phyloP scores from a whole-genome alignment of 2,797 vertebrate genomes.

The Phyllotis vaccarum region DNA sequence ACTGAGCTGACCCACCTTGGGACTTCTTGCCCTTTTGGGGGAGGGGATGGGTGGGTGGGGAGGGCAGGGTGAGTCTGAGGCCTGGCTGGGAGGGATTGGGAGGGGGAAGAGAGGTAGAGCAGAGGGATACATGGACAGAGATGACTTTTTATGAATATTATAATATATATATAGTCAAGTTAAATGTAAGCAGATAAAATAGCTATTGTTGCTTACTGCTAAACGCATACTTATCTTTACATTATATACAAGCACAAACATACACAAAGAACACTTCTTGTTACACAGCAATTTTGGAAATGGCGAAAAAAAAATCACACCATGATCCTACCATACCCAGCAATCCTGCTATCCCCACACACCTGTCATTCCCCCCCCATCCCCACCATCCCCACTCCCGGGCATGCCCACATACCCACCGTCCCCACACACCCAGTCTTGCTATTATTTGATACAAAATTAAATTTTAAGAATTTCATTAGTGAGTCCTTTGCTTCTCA shows the following conservation, averaged over 20 bases:
- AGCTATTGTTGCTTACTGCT: background rate
- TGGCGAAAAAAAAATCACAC: background rate
- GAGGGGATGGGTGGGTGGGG: no score
- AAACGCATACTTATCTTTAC: background rate
- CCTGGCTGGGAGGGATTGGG: no score
- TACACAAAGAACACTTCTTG: background rate
- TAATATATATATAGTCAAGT: no score
- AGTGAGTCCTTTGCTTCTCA: slow-evolving; percentile 1
- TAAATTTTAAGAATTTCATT: slow-evolving; percentile 61
- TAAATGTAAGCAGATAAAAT: slow-evolving; percentile 49
- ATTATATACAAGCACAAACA: background rate
- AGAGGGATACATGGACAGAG: no score
- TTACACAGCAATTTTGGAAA: background rate
- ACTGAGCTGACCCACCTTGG: no score
- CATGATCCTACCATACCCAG: background rate
- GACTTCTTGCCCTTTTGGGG: no score
- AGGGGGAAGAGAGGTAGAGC: no score
- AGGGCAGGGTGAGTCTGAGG: no score
- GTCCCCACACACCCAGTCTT: background rate
- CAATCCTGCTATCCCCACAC: background rate
- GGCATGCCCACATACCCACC: background rate
- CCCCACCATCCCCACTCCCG: background rate
- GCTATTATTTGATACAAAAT: slow-evolving; percentile 45
- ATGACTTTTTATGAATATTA: no score
- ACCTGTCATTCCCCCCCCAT: background rate